Base-by-base conservation (phyloP, 1,140 invertebrate genomes). In the Lineus longissimus region DNA sequence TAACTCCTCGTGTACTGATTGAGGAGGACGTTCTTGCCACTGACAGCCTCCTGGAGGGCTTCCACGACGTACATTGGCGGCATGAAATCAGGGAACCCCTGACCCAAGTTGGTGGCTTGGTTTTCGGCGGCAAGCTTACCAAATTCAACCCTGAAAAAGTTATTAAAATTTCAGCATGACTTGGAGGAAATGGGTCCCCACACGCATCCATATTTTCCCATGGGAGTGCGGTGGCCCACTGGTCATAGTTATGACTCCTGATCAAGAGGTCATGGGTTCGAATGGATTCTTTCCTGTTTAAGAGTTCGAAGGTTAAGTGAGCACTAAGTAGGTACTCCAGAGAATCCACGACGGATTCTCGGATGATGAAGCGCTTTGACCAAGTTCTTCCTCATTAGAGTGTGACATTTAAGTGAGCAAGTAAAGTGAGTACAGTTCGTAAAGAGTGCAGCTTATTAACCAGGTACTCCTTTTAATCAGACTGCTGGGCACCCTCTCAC, bases 51-150 rank as follows among this genome's bases (percentile, higher is more conserved):
- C 1, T 86, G 83, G 43, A 98, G 81, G 17, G 91, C 88, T 70
- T 94, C 86, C 0, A 88, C 88, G 0, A 98, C 89, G 85, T 91
- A 89, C 41, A 89, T 83, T 0, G 95, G 94, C 19, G 93, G 88
- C 70, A 89, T 86, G 84, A 91, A 96, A 80, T 99, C 95, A 0
- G 96, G 95, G 83, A 98, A 98, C 1, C 97, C 97, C 86, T 98
- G 95, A 0, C 97, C 97, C 36, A 99, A 85, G 83, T 98, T 98
- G 13, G 96, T 77, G 0, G 95, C 93, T 73, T 97, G 94, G 73
- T 93, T 86, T 70, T 97, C 87, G 51, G 87, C 76, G 25, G 92
- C 92, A 47, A 99, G 79, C 64, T 90, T 87, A 63, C 92, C 93
- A 79, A 97, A 98, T 82, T 98, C 95, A 27, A 95, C 92, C 96